Evolutionary conservation across 2,113 vertebrate genomes (phyloP), one percentile per base, ranked within the genome.

Genomic region (Condylura cristata): DNA sequence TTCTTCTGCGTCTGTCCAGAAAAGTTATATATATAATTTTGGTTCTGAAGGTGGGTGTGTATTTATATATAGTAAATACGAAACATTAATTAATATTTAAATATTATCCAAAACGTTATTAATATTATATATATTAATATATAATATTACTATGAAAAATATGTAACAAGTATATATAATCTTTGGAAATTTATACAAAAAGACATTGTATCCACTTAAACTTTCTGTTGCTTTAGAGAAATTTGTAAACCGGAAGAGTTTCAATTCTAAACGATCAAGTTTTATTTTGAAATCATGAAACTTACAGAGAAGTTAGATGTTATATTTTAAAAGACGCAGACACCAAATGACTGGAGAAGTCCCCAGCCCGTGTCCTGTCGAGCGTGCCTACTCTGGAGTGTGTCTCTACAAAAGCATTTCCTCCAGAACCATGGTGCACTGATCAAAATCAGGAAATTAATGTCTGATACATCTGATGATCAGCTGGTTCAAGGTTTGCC

Each of bases 271-370:
- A 51, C 65, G 48, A 74, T 30, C 26, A 17, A 44, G 61, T 89
- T 86, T 74, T 76, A 80, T 86, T 85, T 89, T 85, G 58, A 85
- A 85, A 68, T 89, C 39, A 65, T 65, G 51, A 58, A 81, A 46
- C 14, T 48, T 90, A 60, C 9, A 74, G 74, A 46, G 75, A 93
- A 85, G 24, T 63, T 63, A 22, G 18, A 8, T 71, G n/a, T 37
- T 68, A 81, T 41, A 53, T 70, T 48, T 18, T 12, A 46, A 53
- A n/a, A 71, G 28, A 30, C 11, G 20, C 10, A 20, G n/a, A 18
- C 16, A 56, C 5, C n/a, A 71, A n/a, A 53, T 58, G 20, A 46
- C n/a, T 46, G 56, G 71, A 61, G 44, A 56, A 65, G 53, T 84
- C 39, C 61, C 48, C 72, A 26, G 63, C 14, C 32, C 16, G 56